Conservation (phyloP, 2,113 vertebrate genomes). For the Takifugu flavidus region DNA sequence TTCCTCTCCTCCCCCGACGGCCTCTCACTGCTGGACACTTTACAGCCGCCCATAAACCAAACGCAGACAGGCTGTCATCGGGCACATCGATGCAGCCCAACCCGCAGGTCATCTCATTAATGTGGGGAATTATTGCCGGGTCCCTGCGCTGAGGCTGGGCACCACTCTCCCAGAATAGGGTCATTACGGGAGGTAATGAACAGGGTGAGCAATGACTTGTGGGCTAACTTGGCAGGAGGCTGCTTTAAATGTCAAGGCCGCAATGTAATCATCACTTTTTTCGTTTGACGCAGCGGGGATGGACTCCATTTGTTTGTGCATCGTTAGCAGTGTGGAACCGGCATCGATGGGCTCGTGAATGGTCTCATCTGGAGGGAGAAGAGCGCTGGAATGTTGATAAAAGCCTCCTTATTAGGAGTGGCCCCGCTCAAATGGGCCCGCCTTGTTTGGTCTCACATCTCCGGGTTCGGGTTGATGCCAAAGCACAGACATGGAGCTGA, state of each 20-base stretch:
- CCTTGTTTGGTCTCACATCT: background rate
- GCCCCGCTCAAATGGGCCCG: background rate
- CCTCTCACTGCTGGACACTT: constrained; percentile 37
- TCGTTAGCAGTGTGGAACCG: constrained; percentile 40
- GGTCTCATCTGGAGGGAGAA: constrained; percentile 20
- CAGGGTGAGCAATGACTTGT: constrained; percentile 60
- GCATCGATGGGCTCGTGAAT: constrained; percentile 4
- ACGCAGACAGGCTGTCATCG: constrained; percentile 53
- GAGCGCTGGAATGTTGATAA: background rate
- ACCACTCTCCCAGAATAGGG: constrained; percentile 51
- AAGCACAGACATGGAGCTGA: no score
- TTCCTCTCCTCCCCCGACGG: constrained; percentile 1
- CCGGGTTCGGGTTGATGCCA: background rate
- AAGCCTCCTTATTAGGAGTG: background rate
- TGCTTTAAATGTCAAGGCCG: constrained; percentile 57
- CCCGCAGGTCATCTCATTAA: constrained; percentile 67
- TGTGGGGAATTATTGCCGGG: constrained; percentile 61
- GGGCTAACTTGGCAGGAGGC: constrained; percentile 46
- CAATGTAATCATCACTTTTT: constrained; percentile 57
- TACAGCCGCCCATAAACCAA: constrained; percentile 60
- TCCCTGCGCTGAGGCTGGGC: constrained; percentile 53
- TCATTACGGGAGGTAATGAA: constrained; percentile 65
- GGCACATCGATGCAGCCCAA: constrained; percentile 45
- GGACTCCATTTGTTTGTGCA: constrained; percentile 49
- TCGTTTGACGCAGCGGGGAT: constrained; percentile 32